Evolutionary conservation across 2,888 invertebrate genomes (phyloP).

Genomic region (Auanema sp.): DNA sequence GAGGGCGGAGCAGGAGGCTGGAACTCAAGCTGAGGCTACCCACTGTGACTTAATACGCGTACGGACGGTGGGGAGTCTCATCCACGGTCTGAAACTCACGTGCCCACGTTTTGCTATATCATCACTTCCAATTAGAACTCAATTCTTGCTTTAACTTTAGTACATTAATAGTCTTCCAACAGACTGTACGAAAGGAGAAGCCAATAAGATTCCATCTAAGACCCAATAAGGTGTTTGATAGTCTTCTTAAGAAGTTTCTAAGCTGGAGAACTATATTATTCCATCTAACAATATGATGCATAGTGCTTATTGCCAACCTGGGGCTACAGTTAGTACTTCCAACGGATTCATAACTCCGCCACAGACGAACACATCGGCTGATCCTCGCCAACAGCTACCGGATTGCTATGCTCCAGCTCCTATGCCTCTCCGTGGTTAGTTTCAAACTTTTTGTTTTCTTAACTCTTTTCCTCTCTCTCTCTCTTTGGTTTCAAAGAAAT

Average conservation of each 20-base stretch:
- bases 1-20: slow-evolving; percentile 12
- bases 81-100: slow-evolving; percentile 1
- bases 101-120: background rate
- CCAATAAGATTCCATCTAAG: too few relatives aligned
- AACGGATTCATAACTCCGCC: too few relatives aligned
- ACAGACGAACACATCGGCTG: too few relatives aligned
- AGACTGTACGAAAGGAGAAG: too few relatives aligned
- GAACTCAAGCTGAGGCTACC: slow-evolving; percentile 18
- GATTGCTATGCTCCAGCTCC: slow-evolving; percentile 2
- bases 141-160: too few relatives aligned
- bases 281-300: slow-evolving; percentile 16
- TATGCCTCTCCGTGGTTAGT: slow-evolving; percentile 12
- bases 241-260: background rate
- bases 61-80: slow-evolving; percentile 5
- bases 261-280: slow-evolving; percentile 15
- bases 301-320: slow-evolving; percentile 15
- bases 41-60: slow-evolving; percentile 16
- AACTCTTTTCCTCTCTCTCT: slow-evolving; percentile 5
- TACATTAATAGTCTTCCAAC: too few relatives aligned
- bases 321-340: slow-evolving; percentile 4
- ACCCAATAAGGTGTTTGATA: too few relatives aligned
- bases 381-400: background rate
- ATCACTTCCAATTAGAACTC: too few relatives aligned
- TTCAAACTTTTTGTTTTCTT: background rate
- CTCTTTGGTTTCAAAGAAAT: background rate